Evolutionary conservation across 2,113 vertebrate genomes (phyloP), one percentile per base, ranked within the genome.

Genomic region (Hippocampus abdominalis): DNA sequence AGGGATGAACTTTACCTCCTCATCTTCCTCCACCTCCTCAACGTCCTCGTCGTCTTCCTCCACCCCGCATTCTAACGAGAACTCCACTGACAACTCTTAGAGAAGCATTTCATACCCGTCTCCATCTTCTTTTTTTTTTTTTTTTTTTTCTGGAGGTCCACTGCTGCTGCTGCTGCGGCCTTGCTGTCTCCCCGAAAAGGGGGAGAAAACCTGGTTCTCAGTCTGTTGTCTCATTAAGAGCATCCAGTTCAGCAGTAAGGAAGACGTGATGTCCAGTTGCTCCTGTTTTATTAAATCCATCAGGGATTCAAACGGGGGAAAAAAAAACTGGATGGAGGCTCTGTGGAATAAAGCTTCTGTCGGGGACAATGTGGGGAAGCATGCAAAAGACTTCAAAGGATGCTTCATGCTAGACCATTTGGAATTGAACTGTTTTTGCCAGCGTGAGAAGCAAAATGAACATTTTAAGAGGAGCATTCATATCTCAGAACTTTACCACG

Each of bases 1-100:
- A 25, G 93, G 94, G 70, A 96, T 99, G 88, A 97, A 94, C 89
- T 98, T 97, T 92, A 96, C 96, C 0, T 94, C 96, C 0, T 95
- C 95, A 0, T 94, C 95, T 13, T 91, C 92, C 8, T 93, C 92
- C 66, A 84, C 85, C 1, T 95, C 87, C 66, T 87, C 85, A 0
- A 95, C 84, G 0, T 84, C 87, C 1, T 89, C 96, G 0, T 96
- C 96, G 21, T 90, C 86, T 40, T 86, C 88, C 20, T 90, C 89
- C 13, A 90, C 89, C 27, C 86, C 90, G 53, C 86, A 89, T 63
- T 89, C 93, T 90, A 96, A 94, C 0, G 95, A 96, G 71, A 95
- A 95, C 77, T 92, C 95, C 20, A 88, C 94, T 59, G 94, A 95
- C 88, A 96, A 95, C 90, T 96, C 95, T 4, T 96, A 94, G 94